Conservation (phyloP, 2,888 invertebrate genomes). For the Lycia hirtaria region DNA sequence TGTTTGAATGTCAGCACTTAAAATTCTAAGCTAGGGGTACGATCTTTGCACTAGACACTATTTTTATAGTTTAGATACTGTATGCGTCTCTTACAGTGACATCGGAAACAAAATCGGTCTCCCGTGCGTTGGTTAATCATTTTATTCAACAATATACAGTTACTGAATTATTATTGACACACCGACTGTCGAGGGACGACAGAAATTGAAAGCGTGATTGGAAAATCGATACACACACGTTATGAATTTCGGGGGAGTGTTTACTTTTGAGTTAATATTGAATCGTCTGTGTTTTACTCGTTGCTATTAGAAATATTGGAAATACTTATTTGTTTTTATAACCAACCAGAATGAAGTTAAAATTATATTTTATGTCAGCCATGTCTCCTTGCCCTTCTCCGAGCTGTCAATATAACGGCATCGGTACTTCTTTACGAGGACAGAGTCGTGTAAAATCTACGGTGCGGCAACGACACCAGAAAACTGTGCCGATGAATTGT, state of each 20-base stretch:
- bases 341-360: too few relatives aligned
- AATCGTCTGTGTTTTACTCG: not conserved
- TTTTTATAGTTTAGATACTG: slow-evolving; percentile 31
- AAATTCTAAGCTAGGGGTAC: too few relatives aligned
- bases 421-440: too few relatives aligned
- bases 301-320: not conserved
- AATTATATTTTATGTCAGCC: too few relatives aligned
- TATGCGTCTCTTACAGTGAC: slow-evolving; percentile 25
- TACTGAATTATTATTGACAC: slow-evolving; percentile 81
- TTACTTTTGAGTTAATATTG: slow-evolving; percentile 14
- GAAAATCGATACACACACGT: slow-evolving; percentile 65
- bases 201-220: slow-evolving; percentile 71
- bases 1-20: too few relatives aligned
- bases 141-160: slow-evolving; percentile 81
- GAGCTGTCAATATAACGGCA: too few relatives aligned
- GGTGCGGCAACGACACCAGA: too few relatives aligned
- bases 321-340: not conserved
- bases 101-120: slow-evolving; percentile 54
- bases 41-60: slow-evolving; percentile 12
- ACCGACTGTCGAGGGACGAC: slow-evolving; percentile 74
- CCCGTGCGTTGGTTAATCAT: slow-evolving; percentile 77
- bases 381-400: too few relatives aligned
- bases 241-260: slow-evolving; percentile 21
- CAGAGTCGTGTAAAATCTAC: too few relatives aligned
- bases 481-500: too few relatives aligned